A percentile compares a stretch with the other conserved stretches of the same genome.
Evolutionary conservation across 2,888 invertebrate species (phyloP).

Genomic region (Osmoderma eremita): DNA sequence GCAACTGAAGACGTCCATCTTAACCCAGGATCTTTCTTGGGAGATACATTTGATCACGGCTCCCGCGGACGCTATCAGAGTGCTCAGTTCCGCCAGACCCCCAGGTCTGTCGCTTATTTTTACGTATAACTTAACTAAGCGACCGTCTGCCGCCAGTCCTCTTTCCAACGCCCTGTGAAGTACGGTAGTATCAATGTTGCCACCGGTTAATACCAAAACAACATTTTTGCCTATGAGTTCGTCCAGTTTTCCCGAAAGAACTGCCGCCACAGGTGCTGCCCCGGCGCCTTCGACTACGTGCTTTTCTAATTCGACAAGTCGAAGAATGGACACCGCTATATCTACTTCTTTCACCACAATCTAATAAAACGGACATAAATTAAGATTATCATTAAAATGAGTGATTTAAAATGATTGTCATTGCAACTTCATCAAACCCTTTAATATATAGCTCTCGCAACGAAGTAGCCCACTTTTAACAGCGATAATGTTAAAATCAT

Average conservation of each 20-base stretch:
- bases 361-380: slow-evolving; percentile 9
- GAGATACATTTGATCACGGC: slow-evolving; percentile 95
- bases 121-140: slow-evolving; percentile 76
- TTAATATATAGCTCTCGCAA: no score
- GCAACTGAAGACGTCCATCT: slow-evolving; percentile 85
- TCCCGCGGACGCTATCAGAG: slow-evolving; percentile 77
- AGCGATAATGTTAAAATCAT: no score
- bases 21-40: slow-evolving; percentile 95
- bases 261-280: slow-evolving; percentile 85
- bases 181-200: slow-evolving; percentile 89
- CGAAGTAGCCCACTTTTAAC: no score
- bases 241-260: slow-evolving; percentile 81
- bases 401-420: no score
- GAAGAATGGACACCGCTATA: slow-evolving; percentile 83
- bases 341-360: slow-evolving; percentile 77
- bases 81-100: slow-evolving; percentile 86
- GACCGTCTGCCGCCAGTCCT: slow-evolving; percentile 84
- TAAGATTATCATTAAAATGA: background rate
- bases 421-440: no score
- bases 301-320: slow-evolving; percentile 84
- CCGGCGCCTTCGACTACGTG: slow-evolving; percentile 95
- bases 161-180: slow-evolving; percentile 84
- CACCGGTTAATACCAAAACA: slow-evolving; percentile 73
- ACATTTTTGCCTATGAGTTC: slow-evolving; percentile 79
- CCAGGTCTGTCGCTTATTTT: slow-evolving; percentile 87